A percentile compares a stretch with the other conserved stretches of the same genome.
These are phyloP conservation scores for Phylloscopus collybita DNA, from an alignment of 2,797 vertebrate genomes.

Conservation along the genomic window DNA sequence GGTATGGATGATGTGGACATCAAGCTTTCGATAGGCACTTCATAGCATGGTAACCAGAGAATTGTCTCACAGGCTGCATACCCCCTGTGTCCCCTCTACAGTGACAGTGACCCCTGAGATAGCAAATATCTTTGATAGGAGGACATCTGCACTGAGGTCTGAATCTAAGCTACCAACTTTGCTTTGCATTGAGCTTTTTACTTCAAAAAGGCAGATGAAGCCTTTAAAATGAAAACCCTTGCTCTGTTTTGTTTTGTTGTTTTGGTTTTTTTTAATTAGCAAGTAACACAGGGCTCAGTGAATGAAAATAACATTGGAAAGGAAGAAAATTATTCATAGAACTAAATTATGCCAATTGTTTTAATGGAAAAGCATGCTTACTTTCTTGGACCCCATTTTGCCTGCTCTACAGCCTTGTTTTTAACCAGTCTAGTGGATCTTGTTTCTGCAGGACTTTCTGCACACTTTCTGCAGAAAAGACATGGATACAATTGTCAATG, in stretches of 20 bases:
- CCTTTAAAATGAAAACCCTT: not conserved
- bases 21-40: not conserved
- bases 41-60: not conserved
- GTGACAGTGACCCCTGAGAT: not conserved
- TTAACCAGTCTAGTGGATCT: not conserved
- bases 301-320: not conserved
- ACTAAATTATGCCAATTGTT: not conserved
- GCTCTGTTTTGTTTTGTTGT: not conserved
- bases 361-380: not conserved
- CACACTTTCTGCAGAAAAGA: not conserved
- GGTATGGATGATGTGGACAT: not conserved
- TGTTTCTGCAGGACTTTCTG: not conserved
- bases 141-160: not conserved
- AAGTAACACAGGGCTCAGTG: not conserved
- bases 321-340: not conserved
- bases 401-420: not conserved
- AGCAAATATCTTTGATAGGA: not conserved
- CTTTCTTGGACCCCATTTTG: not conserved
- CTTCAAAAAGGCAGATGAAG: not conserved
- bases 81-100: not conserved
- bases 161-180: not conserved
- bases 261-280: not conserved
- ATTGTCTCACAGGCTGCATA: not conserved
- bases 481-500: not conserved
- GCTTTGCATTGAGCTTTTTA: not conserved